phyloP scores from a whole-genome alignment of 2,888 invertebrate genomes.

The Cryptocephalus primarius region DNA sequence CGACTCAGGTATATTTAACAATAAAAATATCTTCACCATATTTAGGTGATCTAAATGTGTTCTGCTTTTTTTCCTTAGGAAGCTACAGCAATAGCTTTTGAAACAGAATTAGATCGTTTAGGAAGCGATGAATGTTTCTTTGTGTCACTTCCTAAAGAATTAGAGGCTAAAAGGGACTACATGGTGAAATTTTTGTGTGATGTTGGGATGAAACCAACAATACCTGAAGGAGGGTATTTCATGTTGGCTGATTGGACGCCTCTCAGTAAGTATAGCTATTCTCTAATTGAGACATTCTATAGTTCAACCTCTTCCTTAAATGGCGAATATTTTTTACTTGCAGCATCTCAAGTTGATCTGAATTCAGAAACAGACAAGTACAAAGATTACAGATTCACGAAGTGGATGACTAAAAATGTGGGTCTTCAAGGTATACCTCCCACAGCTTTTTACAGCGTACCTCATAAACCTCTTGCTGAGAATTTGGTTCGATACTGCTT shows the following conservation, averaged over 20 bases:
- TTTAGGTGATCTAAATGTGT: neutral
- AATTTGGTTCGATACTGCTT: constrained; percentile 88
- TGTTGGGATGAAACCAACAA: constrained; percentile 78
- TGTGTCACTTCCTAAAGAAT: constrained; percentile 57
- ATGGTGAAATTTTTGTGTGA: constrained; percentile 64
- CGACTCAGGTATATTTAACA: constrained; percentile 55
- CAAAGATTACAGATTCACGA: constrained; percentile 86
- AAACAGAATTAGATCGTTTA: constrained; percentile 63
- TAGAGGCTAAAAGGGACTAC: constrained; percentile 68
- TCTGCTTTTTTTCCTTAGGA: constrained; percentile 48
- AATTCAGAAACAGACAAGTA: constrained; percentile 57
- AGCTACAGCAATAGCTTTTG: constrained; percentile 83
- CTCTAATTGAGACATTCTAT: no score
- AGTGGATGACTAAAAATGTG: constrained; percentile 90
- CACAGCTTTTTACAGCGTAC: constrained; percentile 79
- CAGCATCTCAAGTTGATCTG: constrained; percentile 57
- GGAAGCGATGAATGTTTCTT: constrained; percentile 76
- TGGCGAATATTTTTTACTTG: constrained; percentile 12
- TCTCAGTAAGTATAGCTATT: constrained; percentile 45
- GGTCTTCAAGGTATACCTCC: constrained; percentile 91
- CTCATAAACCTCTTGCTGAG: constrained; percentile 71
- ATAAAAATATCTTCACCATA: neutral
- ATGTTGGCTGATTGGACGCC: constrained; percentile 88
- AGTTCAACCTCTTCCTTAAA: no score
- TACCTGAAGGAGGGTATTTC: constrained; percentile 97